These are phyloP conservation scores for Strigamia crassipes DNA, from an alignment of 2,888 invertebrate genomes.

Conservation along the genomic window DNA sequence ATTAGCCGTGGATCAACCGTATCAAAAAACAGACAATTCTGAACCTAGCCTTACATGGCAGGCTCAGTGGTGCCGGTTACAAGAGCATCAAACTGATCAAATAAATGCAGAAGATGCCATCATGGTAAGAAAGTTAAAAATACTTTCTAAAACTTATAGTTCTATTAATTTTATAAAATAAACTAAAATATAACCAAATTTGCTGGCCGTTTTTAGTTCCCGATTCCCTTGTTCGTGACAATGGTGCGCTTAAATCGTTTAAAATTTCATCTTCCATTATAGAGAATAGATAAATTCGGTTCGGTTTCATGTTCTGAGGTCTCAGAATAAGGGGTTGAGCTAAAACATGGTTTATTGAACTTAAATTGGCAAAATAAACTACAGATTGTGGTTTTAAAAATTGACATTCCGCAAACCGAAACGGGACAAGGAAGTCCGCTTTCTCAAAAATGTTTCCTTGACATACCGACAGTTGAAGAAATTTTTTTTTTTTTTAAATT, in stretches of 20 bases:
- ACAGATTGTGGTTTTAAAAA: background rate
- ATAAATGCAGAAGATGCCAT: conserved; percentile 5
- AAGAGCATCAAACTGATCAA: conserved; percentile 31
- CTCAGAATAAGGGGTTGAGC: too few relatives aligned
- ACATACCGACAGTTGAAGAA: background rate
- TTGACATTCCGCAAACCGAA: background rate
- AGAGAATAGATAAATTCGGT: too few relatives aligned
- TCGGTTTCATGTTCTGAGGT: too few relatives aligned
- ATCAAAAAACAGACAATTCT: background rate
- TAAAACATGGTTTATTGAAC: background rate
- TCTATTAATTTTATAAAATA: background rate
- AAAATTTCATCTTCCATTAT: too few relatives aligned
- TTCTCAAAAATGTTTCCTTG: background rate
- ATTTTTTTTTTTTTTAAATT: background rate
- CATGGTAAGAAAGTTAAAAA: background rate
- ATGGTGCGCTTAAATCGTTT: too few relatives aligned
- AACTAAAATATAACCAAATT: background rate
- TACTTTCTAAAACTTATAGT: too few relatives aligned
- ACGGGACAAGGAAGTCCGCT: conserved; percentile 28
- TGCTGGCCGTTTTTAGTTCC: too few relatives aligned
- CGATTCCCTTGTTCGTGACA: too few relatives aligned
- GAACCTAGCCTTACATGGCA: conserved; percentile 22
- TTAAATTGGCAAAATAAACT: background rate
- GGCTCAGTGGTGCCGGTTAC: conserved; percentile 32
- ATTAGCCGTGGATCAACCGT: conserved; percentile 33